Conservation (phyloP, 2,113 vertebrate genomes). For the Antechinus stuartii region DNA sequence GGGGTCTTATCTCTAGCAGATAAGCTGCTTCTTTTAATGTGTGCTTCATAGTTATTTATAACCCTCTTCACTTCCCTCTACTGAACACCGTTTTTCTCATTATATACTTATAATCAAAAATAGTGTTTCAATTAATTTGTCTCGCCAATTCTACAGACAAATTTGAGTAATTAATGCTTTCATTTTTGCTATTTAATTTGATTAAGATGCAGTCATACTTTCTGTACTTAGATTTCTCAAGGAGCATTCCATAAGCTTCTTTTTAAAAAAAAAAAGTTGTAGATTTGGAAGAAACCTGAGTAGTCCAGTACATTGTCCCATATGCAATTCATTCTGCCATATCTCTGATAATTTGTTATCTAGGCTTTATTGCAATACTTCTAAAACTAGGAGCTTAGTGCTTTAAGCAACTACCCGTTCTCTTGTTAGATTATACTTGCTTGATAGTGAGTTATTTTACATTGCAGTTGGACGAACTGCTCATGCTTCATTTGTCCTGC, state of each 20-base stretch:
- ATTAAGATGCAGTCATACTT: conserved; percentile 71
- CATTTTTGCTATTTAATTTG: conserved; percentile 82
- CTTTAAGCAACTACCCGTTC: not conserved
- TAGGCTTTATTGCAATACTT: not conserved
- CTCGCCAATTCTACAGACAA: conserved; percentile 78
- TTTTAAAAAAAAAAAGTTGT: not conserved
- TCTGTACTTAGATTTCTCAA: conserved; percentile 64
- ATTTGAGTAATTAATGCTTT: conserved; percentile 81
- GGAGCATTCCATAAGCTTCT: not conserved
- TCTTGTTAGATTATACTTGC: not conserved
- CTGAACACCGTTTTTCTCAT: conserved; percentile 70
- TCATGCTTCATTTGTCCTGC: not conserved
- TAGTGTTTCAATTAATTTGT: conserved; percentile 79
- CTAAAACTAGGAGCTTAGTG: not conserved
- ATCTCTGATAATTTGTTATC: not conserved
- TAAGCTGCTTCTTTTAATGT: conserved; percentile 55
- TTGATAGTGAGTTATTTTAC: not conserved
- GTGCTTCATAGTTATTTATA: conserved; percentile 66
- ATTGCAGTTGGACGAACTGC: not conserved
- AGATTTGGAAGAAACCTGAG: not conserved
- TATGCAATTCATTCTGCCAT: not conserved
- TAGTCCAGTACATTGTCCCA: not conserved
- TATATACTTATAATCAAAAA: conserved; percentile 77
- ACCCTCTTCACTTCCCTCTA: conserved; percentile 63
- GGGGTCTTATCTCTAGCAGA: conserved; percentile 17